A percentile compares a stretch with the other conserved stretches of the same genome.
Evolutionary conservation across 2,113 vertebrate species (phyloP).

Genomic region (Naja naja): DNA sequence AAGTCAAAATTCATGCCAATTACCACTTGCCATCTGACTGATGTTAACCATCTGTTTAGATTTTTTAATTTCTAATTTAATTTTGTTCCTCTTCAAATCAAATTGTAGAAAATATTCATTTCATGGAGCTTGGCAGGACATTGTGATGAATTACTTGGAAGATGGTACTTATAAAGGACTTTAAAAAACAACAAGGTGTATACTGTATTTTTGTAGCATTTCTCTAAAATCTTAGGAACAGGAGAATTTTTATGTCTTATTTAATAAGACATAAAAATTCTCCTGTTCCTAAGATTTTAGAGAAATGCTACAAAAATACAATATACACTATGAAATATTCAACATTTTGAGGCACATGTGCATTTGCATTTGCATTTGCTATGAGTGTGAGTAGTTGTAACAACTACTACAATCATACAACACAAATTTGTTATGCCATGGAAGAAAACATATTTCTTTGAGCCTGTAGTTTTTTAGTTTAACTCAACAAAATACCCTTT

Average conservation of each 20-base stretch:
- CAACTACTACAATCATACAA: no score
- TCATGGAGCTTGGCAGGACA: conserved; percentile 21
- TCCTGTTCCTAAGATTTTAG: not conserved
- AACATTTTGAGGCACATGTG: no score
- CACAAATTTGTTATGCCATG: no score
- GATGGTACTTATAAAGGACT: not conserved
- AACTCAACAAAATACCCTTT: no score
- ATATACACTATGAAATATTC: no score
- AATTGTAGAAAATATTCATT: conserved; percentile 29
- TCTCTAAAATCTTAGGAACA: not conserved
- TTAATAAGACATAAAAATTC: not conserved
- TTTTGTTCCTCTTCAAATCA: conserved; percentile 33
- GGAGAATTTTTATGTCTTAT: not conserved
- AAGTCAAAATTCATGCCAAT: not conserved
- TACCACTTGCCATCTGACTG: conserved; percentile 27
- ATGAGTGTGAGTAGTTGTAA: no score
- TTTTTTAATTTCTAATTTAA: conserved; percentile 5
- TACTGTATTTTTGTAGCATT: no score
- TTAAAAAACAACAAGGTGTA: not conserved
- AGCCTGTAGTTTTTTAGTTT: no score
- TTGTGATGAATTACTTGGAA: not conserved
- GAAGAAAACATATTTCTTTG: no score
- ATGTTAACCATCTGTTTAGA: conserved; percentile 28
- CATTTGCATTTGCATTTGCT: no score
- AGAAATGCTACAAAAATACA: no score